Evolutionary conservation across 2,888 invertebrate species (phyloP).

Genomic region (Dendrolimus pini): DNA sequence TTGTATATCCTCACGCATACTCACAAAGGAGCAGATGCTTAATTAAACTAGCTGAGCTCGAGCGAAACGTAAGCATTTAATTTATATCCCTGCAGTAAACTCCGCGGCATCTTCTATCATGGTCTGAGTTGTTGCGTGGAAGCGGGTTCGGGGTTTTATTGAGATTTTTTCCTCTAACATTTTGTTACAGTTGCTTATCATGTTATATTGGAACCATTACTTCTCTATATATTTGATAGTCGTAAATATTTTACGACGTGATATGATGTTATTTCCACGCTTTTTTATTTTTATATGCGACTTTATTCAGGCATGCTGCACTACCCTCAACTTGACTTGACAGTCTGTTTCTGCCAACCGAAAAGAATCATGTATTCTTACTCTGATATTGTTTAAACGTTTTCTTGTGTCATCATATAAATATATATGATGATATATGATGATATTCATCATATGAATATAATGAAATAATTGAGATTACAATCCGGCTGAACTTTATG

Average conservation of each 20-base stretch:
- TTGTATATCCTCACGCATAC: slow-evolving; percentile 66
- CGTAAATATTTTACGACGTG: not conserved
- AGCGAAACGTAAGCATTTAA: slow-evolving; percentile 75
- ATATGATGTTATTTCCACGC: not conserved
- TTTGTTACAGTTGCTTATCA: not conserved
- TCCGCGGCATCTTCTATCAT: slow-evolving; percentile 57
- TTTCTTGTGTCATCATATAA: no score
- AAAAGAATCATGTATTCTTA: no score
- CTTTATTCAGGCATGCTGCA: no score
- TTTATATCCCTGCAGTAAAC: slow-evolving; percentile 75
- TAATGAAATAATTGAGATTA: no score
- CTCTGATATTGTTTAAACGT: no score
- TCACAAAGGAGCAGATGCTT: slow-evolving; percentile 68
- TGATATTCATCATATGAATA: no score
- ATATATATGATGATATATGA: no score
- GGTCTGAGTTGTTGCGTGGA: slow-evolving; percentile 24
- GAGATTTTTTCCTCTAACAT: not conserved
- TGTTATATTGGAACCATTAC: not conserved
- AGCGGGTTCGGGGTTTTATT: slow-evolving; percentile 14
- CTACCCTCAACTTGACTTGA: no score
- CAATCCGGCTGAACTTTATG: no score
- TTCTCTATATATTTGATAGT: not conserved
- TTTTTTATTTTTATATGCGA: not conserved
- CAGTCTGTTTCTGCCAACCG: no score
- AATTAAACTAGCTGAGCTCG: slow-evolving; percentile 73